Conservation (phyloP, 2,888 invertebrate genomes). For the Drosophila nr. perissopoda region DNA sequence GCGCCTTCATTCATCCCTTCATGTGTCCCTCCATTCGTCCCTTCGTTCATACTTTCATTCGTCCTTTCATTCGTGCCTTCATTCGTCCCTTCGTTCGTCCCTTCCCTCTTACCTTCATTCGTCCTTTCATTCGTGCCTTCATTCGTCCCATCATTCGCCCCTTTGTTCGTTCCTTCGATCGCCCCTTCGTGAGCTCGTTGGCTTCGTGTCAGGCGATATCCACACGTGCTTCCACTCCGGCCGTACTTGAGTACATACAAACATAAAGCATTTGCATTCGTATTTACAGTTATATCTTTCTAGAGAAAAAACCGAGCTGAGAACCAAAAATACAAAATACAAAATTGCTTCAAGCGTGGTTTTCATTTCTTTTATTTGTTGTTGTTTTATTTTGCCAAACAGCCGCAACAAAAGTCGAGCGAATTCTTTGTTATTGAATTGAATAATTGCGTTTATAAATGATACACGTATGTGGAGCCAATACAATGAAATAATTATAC, state of each 20-base stretch:
- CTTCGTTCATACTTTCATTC: neutral
- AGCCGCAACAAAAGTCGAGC: neutral
- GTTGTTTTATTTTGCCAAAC: neutral
- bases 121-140: accelerated
- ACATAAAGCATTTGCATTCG: neutral
- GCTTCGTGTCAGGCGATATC: slow-evolving; percentile 18
- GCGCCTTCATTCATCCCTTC: accelerated
- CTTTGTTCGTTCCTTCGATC: accelerated
- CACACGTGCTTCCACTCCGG: slow-evolving; percentile 45
- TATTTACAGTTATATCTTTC: neutral
- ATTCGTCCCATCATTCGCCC: accelerated
- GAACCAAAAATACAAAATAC: neutral
- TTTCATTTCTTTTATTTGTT: neutral
- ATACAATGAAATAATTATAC: slow-evolving; percentile 13
- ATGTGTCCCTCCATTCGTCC: accelerated
- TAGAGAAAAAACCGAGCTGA: neutral
- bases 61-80: neutral
- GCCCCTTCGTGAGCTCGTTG: neutral
- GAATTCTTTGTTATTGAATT: slow-evolving; percentile 5
- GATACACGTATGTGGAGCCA: neutral
- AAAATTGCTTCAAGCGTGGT: neutral
- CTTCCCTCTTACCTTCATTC: accelerated
- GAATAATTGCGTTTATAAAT: slow-evolving; percentile 6
- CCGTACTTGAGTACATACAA: neutral
- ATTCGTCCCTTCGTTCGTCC: neutral